Base-by-base conservation (phyloP, 1,140 invertebrate species). In the Subanguina moxae region DNA sequence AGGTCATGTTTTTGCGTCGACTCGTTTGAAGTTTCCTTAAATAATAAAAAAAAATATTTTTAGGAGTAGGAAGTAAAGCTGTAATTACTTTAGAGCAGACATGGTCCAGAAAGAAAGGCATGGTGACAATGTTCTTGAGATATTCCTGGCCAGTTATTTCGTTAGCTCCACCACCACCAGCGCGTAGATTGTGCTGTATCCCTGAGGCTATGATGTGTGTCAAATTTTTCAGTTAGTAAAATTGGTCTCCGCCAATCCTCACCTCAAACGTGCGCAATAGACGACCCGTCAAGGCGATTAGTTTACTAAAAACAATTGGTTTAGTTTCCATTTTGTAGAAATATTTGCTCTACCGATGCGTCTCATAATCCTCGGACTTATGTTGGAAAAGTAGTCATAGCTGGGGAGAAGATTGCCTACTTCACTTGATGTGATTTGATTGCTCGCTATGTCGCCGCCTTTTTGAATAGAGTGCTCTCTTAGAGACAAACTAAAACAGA, bases 31-130 rank as follows among this genome's bases (percentile, higher is more conserved):
- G 65, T 67, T 67, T 64, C 48, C 63, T 57, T 8, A 66, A 57
- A 23, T 38, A 5, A 5, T 5, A 38, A n/a, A n/a, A n/a, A n/a
- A n/a, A n/a, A n/a, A n/a, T n/a, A n/a, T n/a, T n/a, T n/a, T n/a
- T n/a, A n/a, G n/a, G n/a, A n/a, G n/a, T n/a, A n/a, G 11, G 32
- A 38, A 38, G 11, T 5, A 38, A 5, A 38, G 32, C 11, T 38
- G 3, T 38, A 38, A 11, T 38, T 38, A 38, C 32, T 52, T 52
- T 19, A 52, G 15, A 52, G 48, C 48, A 19, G 93, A n/a, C 93
- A 84, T 95, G 97, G 86, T 97, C 94, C 17, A 97, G 86, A 84
- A 93, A 98, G 84, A 97, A 97, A 0, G 94, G 95, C 70, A 98
- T 85, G 82, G 97, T 94, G 1, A 98, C 92, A 86, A 97, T 89